A percentile compares a stretch with the other conserved stretches of the same genome.
phyloP scores from a whole-genome alignment of 2,113 vertebrate species.

The Collichthys lucidus region DNA sequence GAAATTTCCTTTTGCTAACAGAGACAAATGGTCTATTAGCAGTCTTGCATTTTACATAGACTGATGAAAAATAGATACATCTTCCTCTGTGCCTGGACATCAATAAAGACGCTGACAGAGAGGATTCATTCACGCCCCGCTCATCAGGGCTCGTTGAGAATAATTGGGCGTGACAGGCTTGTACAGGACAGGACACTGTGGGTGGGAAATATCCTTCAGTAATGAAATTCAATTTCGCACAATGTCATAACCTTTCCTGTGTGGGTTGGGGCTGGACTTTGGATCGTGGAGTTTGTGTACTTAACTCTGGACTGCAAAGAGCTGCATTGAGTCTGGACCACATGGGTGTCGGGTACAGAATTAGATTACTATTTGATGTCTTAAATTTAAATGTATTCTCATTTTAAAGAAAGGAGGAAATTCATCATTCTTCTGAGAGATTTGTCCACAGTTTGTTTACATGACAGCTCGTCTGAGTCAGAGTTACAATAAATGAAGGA shows the following conservation, averaged over 20 bases:
- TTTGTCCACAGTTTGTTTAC: not conserved
- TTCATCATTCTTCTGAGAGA: not conserved
- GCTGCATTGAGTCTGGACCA: not conserved
- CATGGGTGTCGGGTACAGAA: not conserved
- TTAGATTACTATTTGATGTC: not conserved
- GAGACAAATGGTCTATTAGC: constrained; percentile 78
- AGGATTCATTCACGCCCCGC: constrained; percentile 61
- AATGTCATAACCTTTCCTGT: constrained; percentile 51
- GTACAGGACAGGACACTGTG: constrained; percentile 46
- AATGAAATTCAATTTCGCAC: constrained; percentile 71
- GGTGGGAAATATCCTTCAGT: constrained; percentile 72
- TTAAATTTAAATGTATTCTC: not conserved
- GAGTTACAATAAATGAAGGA: not conserved
- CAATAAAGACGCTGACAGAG: constrained; percentile 74
- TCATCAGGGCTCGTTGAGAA: constrained; percentile 71
- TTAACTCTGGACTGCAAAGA: not conserved
- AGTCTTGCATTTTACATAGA: constrained; percentile 78
- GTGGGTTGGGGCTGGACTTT: constrained; percentile 6
- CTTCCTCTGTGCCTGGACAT: constrained; percentile 58
- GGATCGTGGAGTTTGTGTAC: constrained; percentile 2
- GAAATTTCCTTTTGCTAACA: constrained; percentile 64
- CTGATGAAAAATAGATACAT: constrained; percentile 81
- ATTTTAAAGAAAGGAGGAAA: not conserved
- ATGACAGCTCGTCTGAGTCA: not conserved
- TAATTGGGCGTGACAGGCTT: constrained; percentile 75